Base-by-base conservation (phyloP, 2,888 invertebrate species). In the Plutella xylostella region DNA sequence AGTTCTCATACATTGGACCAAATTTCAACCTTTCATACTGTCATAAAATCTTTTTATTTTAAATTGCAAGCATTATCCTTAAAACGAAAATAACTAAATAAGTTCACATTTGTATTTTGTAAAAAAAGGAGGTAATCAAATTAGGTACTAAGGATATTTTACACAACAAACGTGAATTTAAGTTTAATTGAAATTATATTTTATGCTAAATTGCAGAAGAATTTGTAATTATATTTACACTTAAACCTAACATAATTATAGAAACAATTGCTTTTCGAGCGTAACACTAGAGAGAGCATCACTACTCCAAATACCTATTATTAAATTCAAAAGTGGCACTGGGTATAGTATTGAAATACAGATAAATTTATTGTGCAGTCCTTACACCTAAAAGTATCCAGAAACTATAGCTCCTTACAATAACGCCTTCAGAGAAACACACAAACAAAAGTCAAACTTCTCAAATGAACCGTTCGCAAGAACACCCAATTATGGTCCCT, bases 21-120 rank as follows among this genome's bases (percentile, higher is more conserved):
- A 80, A 77, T 68, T 80, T 82, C 82, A 83, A 83, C 82, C 82
- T 75, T 82, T 72, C 68, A 65, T 66, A 74, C 72, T 68, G 61
- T 66, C 61, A 60, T 63, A 65, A 53, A 50, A 55, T 58, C n/a
- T n/a, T n/a, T n/a, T n/a, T n/a, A n/a, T n/a, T n/a, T n/a, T n/a
- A n/a, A n/a, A n/a, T n/a, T n/a, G n/a, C n/a, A n/a, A n/a, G n/a
- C n/a, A n/a, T n/a, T n/a, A n/a, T n/a, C n/a, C n/a, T n/a, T n/a
- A n/a, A n/a, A n/a, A n/a, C n/a, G n/a, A n/a, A n/a, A n/a, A n/a
- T n/a, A n/a, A n/a, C n/a, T n/a, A n/a, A n/a, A n/a, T n/a, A n/a
- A n/a, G n/a, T n/a, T n/a, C n/a, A n/a, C n/a, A n/a, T n/a, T n/a
- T n/a, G n/a, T n/a, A n/a, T n/a, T n/a, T n/a, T n/a, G n/a, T n/a